These are phyloP conservation scores for Cosmorhoe ocellata DNA, from an alignment of 2,888 invertebrate species.

Conservation along the genomic window DNA sequence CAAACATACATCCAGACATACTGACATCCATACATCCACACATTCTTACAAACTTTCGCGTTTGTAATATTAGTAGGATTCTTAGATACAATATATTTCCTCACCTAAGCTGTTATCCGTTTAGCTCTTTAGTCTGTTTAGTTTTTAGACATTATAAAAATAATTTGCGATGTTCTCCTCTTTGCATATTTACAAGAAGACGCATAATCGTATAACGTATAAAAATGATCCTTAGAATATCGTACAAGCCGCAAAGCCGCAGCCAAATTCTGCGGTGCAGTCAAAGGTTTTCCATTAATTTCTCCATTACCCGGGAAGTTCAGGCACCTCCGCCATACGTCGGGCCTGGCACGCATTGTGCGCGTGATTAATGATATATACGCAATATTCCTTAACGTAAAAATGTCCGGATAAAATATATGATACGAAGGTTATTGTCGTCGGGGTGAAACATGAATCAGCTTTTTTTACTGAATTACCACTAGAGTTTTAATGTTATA, in stretches of 20 bases:
- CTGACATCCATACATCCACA: no score
- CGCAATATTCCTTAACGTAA: conserved; percentile 70
- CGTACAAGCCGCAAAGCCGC: conserved; percentile 14
- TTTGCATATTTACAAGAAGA: no score
- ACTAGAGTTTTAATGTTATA: no score
- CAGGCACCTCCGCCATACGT: conserved; percentile 68
- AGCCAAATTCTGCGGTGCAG: conserved; percentile 13
- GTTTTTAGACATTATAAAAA: no score
- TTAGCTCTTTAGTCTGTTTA: no score
- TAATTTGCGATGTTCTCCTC: no score
- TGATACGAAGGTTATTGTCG: conserved; percentile 36
- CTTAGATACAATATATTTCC: no score
- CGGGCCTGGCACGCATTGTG: conserved; percentile 75
- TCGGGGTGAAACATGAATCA: conserved; percentile 29
- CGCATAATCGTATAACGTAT: no score
- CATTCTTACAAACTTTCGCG: no score
- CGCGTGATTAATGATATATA: conserved; percentile 74
- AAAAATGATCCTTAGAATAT: background rate
- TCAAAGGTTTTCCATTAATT: conserved; percentile 67
- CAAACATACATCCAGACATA: no score
- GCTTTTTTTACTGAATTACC: conserved; percentile 1
- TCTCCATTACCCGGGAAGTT: conserved; percentile 72
- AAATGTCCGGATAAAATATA: conserved; percentile 51
- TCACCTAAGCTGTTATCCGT: no score
- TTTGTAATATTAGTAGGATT: no score